Base-by-base conservation (phyloP, 2,888 invertebrate species). In the Caenorhabditis macrosperma region DNA sequence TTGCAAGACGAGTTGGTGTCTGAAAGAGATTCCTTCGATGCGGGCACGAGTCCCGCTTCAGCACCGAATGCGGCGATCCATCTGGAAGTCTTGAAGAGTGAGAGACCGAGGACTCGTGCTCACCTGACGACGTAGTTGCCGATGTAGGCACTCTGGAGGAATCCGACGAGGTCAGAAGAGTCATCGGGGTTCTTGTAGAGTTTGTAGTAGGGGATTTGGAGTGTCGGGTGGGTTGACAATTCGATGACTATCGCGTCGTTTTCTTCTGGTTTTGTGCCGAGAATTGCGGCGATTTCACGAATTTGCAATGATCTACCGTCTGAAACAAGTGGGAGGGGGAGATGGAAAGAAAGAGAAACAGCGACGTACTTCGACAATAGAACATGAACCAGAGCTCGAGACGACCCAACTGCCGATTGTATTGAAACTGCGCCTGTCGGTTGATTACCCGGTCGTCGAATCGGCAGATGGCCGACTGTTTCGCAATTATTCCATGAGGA, bases 381-480 rank as follows among this genome's bases (percentile, higher is more conserved):
- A 79, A 79, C 79, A 79, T 79, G 55, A 79, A 79, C 79, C 79
- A 79, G 2, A 79, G 48, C 30, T 79, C 79, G n/a, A 79, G 63
- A 1, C 79, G 28, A 6, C 9, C 26, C 44, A 74, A 20, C 26
- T 79, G 74, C 9, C 57, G 48, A 44, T 79, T 74, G 59, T 68
- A 79, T 9, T 68, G 61, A 48, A 79, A 79, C n/a, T 79, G 79
- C 1, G 74, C 48, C 24, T 79, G 79, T 9, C 79, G 50, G 44
- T 79, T 79, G 46, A 79, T 69, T 1, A 79, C 24, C 15, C 59
- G 57, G 33, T 72, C 72, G 12, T 74, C 72, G 59, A 52, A 79
- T n/a, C 74, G 74, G 26, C 79, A 79, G 7, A 79, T 79, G 2
- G 74, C 61, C 0, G 79, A 79, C 35, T 79, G 79, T 33, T 79